Evolutionary conservation across 2,113 vertebrate species (phyloP), one percentile per base, ranked within the genome.

Genomic region (Macquaria ambigua): DNA sequence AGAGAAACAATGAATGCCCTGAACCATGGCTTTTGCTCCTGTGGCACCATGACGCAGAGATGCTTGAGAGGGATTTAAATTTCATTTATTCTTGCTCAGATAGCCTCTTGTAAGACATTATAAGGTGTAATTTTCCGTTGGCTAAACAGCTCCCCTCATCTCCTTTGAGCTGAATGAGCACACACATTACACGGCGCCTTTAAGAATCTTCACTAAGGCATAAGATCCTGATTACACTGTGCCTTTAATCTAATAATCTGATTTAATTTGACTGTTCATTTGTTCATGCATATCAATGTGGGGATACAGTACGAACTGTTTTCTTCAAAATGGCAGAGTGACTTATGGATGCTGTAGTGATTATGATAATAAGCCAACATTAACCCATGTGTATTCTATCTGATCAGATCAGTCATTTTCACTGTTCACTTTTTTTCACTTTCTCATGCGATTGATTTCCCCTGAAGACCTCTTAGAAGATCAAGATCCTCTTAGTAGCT

Each of bases 241-340:
- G 31, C n/a, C 52, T 79, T 90, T 79, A 91, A 89, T 78, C 71
- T 79, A 71, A 85, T 85, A 62, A 76, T 82, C 82, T 58, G 56
- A 69, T 83, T 77, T 88, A 48, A 86, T 88, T 56, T 66, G 53
- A 63, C 64, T 84, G 16, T 86, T 82, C 4, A 78, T 73, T 83
- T 86, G 83, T 71, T 86, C 62, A 74, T 74, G 66, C 86, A 84
- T 80, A 48, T 75, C 55, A 80, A 21, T 77, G 39, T 52, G 53
- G 41, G 25, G 67, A 70, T 78, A 14, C 48, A 12, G 12, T 23
- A 21, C 39, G 37, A 71, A n/a, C 3, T 10, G 15, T 61, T 80
- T 81, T 79, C 59, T 80, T 79, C 28, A 55, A 80, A 79, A 79
- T 52, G 5, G 10, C 64, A 73, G 31, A 23, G 23, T 68, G 56